Conservation (phyloP, 2,888 invertebrate species). For the Pocota personata region DNA sequence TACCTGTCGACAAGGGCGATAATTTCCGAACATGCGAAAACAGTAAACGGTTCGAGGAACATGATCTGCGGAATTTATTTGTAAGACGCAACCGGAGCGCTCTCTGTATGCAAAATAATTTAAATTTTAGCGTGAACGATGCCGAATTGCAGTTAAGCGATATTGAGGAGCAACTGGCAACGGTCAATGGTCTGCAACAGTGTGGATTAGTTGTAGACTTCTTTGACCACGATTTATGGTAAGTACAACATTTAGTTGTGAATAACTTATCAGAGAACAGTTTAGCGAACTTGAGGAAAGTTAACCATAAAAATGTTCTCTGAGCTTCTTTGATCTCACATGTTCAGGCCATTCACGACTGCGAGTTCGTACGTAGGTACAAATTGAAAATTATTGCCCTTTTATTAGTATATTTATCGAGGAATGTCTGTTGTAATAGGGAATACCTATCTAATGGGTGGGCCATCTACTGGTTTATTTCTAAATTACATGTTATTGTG, state of each 20-base stretch:
- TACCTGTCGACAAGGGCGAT: constrained; percentile 24
- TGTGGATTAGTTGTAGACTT: constrained; percentile 72
- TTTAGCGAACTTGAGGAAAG: no score
- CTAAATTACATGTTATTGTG: no score
- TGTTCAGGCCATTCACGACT: no score
- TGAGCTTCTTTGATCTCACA: no score
- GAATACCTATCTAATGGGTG: no score
- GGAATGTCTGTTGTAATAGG: no score
- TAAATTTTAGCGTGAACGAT: constrained; percentile 63
- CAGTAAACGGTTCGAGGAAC: constrained; percentile 52
- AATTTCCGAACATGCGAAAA: constrained; percentile 45
- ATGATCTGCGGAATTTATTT: constrained; percentile 80
- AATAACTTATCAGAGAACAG: no score
- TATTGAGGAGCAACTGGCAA: constrained; percentile 82
- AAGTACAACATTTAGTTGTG: neutral
- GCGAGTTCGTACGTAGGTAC: no score
- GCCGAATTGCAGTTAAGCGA: constrained; percentile 78
- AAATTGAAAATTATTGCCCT: no score
- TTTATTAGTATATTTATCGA: no score
- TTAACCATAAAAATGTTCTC: no score
- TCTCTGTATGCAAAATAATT: constrained; percentile 79
- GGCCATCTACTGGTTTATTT: no score
- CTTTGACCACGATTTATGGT: constrained; percentile 37
- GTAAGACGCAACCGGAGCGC: constrained; percentile 81
- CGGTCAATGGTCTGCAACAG: constrained; percentile 73